Evolutionary conservation across 2,113 vertebrate species (phyloP), one percentile per base, ranked within the genome.

Genomic region (Nicator chloris): DNA sequence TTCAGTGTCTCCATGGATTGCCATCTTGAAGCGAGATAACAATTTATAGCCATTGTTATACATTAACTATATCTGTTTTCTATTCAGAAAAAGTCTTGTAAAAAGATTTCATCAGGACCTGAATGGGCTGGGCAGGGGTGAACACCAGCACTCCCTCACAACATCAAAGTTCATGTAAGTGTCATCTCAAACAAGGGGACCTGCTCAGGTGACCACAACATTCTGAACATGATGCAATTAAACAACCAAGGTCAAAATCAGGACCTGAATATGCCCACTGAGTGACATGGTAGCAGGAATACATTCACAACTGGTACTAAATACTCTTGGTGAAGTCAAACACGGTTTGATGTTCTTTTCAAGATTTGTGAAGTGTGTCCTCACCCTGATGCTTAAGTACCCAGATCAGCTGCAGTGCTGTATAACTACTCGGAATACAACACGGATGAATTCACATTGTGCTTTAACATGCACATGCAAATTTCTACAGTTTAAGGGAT

Each of bases 1-100:
- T 98, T 99, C 89, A 99, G 97, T 40, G 47, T 76, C 96, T 98
- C 98, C 95, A 99, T 98, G 33, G 37, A 26, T 50, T 97, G 94
- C 99, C 99, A 99, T 92, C 99, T 99, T 92, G 37, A n/a, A 82
- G 59, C 26, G 31, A 93, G n/a, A 86, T 5, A 73, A 87, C 9
- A 24, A 11, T 57, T 56, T 68, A 37, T 22, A 68, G 16, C 10
- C 28, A 49, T 56, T 3, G 0, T 56, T 82, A 82, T 16, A 75
- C 9, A 10, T 9, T 10, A 77, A 13, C 9, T 47, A 2, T 14
- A 63, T 28, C 12, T n/a, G 16, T 44, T 70, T 37, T 57, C 66
- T 59, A 15, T 50, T 91, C 47, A 59, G 70, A 73, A 54, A 40
- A 82, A 15, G 9, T 35, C 18, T 76, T 31, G 15, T n/a, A n/a